Percentiles rank a stretch among this genome's conserved stretches.
Evolutionary conservation across 2,888 invertebrate genomes (phyloP).

Genomic region (Caenorhabditis uteleia): DNA sequence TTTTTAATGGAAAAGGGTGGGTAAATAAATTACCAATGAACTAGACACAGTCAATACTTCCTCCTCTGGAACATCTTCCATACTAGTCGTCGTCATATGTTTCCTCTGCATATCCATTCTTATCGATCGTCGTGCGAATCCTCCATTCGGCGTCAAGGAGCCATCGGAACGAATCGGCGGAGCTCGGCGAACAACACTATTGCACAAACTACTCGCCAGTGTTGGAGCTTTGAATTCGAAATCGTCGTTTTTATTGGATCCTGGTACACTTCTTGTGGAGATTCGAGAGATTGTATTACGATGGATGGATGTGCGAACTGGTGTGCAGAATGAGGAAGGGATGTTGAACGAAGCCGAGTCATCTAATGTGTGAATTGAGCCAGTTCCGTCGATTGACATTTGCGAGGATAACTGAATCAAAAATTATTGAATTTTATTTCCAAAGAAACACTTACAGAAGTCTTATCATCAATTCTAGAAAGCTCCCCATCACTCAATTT

Average conservation of each 20-base stretch:
- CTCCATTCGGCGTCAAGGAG: background rate
- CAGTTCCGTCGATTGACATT: conserved; percentile 23
- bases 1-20: background rate
- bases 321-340: conserved; percentile 22
- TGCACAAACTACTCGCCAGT: conserved; percentile 21
- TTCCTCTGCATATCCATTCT: conserved; percentile 17
- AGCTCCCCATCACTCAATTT: background rate
- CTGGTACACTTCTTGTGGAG: conserved; percentile 30
- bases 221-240: conserved; percentile 1
- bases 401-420: conserved; percentile 10
- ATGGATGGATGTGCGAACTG: conserved; percentile 7
- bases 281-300: conserved; percentile 10
- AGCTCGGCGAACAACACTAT: conserved; percentile 26
- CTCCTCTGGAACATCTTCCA: conserved; percentile 40
- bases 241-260: conserved; percentile 10
- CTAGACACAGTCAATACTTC: conserved; percentile 14
- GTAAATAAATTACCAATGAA: background rate
- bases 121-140: conserved; percentile 18
- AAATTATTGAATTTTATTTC: no score
- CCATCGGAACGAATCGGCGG: conserved; percentile 13
- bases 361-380: conserved; percentile 15
- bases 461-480: no score
- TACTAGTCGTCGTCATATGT: conserved; percentile 10
- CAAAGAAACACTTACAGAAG: no score
- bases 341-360: conserved; percentile 15